Conservation (phyloP, 2,888 invertebrate genomes). For the Lasioglossum vierecki region DNA sequence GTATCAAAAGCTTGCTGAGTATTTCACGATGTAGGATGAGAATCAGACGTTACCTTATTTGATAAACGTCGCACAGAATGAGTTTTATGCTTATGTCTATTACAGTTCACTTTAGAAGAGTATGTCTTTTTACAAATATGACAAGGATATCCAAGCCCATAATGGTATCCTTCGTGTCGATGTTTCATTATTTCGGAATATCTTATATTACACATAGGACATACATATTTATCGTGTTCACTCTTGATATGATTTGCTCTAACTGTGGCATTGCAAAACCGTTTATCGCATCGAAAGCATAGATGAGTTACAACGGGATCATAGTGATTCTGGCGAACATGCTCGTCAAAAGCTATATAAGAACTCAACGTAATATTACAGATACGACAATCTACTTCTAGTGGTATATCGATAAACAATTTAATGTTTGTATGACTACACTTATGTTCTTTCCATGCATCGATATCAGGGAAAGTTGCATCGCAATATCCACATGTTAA, state of each 20-base stretch:
- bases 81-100: background rate
- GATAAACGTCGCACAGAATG: background rate
- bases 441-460: conserved; percentile 65
- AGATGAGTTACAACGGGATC: conserved; percentile 57
- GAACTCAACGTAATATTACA: conserved; percentile 59
- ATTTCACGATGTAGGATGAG: background rate
- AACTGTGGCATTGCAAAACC: conserved; percentile 60
- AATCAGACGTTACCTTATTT: background rate
- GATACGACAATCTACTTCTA: conserved; percentile 60
- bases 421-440: conserved; percentile 59
- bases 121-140: conserved; percentile 77
- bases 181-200: background rate
- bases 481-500: conserved; percentile 74
- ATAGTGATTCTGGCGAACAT: conserved; percentile 68
- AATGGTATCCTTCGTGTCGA: conserved; percentile 75
- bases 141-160: conserved; percentile 77
- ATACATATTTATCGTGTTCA: conserved; percentile 58
- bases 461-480: conserved; percentile 56
- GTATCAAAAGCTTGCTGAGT: background rate
- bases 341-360: conserved; percentile 70
- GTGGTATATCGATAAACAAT: conserved; percentile 48
- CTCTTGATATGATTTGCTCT: conserved; percentile 65
- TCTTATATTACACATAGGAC: conserved; percentile 64
- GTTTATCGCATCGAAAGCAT: conserved; percentile 71
- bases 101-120: background rate